Evolutionary conservation across 2,797 vertebrate genomes (phyloP).

Genomic region (Diglossa cyanea): DNA sequence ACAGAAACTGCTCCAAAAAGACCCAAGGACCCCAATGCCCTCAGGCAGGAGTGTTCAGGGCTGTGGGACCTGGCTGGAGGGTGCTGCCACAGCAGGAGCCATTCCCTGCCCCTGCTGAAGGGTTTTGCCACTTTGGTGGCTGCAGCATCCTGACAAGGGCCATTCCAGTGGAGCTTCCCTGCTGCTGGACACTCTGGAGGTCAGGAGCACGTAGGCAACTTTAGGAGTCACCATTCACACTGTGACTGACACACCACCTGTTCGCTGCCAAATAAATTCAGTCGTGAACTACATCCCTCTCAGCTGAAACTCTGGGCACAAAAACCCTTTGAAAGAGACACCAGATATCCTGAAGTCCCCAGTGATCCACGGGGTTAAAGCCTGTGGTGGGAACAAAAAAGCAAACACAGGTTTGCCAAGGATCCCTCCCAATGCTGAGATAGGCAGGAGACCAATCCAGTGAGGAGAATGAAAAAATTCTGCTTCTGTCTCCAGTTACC

Average conservation of each 20-base stretch:
- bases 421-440: background rate
- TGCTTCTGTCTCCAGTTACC: conserved; percentile 71
- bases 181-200: background rate
- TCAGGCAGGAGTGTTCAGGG: background rate
- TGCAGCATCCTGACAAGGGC: background rate
- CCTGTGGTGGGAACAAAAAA: background rate
- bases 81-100: background rate
- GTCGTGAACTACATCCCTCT: background rate
- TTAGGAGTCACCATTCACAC: background rate
- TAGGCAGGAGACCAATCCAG: conserved; percentile 59
- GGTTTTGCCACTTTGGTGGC: background rate
- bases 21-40: background rate
- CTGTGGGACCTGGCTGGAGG: background rate
- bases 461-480: conserved; percentile 50
- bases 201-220: fast-evolving
- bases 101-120: background rate
- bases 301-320: background rate
- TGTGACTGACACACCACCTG: fast-evolving
- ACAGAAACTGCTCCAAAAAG: background rate
- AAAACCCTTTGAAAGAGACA: background rate
- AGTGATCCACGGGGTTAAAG: background rate
- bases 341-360: background rate
- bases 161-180: background rate
- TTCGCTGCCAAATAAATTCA: background rate
- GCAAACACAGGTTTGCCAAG: background rate